These are phyloP conservation scores for Heptranchias perlo DNA, from an alignment of 2,113 vertebrate genomes.

Conservation along the genomic window DNA sequence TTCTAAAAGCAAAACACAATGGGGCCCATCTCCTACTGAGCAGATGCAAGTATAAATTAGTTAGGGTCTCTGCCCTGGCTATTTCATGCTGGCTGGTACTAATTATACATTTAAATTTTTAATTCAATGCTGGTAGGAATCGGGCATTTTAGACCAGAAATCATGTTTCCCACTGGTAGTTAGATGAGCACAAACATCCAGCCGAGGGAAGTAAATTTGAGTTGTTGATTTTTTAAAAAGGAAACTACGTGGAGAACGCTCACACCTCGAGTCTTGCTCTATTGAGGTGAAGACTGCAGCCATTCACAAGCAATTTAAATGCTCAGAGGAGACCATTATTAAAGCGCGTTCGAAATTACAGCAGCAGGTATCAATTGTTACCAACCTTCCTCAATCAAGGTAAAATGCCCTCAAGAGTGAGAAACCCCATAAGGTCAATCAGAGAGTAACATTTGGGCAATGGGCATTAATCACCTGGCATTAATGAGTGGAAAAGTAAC, in stretches of 20 bases:
- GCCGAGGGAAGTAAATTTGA: not conserved
- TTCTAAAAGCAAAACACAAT: slow-evolving; percentile 33
- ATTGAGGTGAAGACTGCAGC: not conserved
- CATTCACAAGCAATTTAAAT: slow-evolving; percentile 18
- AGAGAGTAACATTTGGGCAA: not conserved
- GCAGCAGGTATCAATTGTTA: slow-evolving; percentile 18
- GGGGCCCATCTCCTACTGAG: not conserved
- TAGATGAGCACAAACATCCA: slow-evolving; percentile 7
- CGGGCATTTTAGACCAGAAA: not conserved
- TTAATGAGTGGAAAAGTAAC: slow-evolving; percentile 16
- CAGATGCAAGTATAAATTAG: slow-evolving; percentile 25
- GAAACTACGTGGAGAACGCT: not conserved
- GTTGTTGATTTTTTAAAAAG: not conserved
- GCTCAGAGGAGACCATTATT: not conserved
- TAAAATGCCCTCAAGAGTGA: not conserved
- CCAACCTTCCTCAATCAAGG: not conserved
- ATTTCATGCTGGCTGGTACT: slow-evolving; percentile 23
- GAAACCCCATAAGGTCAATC: slow-evolving; percentile 22
- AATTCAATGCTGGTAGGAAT: not conserved
- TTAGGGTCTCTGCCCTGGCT: slow-evolving; percentile 34
- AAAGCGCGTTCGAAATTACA: slow-evolving; percentile 15
- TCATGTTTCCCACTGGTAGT: slow-evolving; percentile 23
- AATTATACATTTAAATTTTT: slow-evolving; percentile 19
- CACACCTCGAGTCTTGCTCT: not conserved
- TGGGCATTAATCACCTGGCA: not conserved